A percentile compares a stretch with the other conserved stretches of the same genome.
These are phyloP conservation scores for Drymonia ruficornis DNA, from an alignment of 2,888 invertebrate species.

Conservation along the genomic window DNA sequence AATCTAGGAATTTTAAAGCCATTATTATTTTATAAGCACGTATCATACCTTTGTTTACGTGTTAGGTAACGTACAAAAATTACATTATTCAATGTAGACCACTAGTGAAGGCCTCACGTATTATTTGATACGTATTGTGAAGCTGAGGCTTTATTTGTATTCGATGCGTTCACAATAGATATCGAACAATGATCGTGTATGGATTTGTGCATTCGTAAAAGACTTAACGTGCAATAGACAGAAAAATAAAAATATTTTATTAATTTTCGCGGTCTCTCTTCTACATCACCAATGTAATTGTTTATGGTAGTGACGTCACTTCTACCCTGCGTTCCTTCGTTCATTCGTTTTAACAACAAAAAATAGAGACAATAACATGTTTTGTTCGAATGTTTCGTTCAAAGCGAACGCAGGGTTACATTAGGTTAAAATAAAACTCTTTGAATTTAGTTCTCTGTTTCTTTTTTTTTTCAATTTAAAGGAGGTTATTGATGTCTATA, in stretches of 20 bases:
- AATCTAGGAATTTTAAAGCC: neutral
- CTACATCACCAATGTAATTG: too few relatives aligned
- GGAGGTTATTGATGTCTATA: too few relatives aligned
- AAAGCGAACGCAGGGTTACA: too few relatives aligned
- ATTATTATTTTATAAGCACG: constrained; percentile 17
- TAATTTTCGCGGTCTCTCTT: too few relatives aligned
- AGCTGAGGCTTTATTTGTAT: constrained; percentile 30
- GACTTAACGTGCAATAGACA: neutral
- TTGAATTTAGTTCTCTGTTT: too few relatives aligned
- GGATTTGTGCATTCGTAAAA: neutral
- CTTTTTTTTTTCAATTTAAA: too few relatives aligned
- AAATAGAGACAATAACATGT: too few relatives aligned
- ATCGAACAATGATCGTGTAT: constrained; percentile 30
- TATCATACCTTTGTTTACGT: constrained; percentile 35
- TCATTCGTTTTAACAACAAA: too few relatives aligned
- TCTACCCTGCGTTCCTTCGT: too few relatives aligned
- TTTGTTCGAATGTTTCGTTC: too few relatives aligned
- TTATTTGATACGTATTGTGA: constrained; percentile 20
- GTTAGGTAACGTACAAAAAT: constrained; percentile 40
- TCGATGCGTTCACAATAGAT: constrained; percentile 22
- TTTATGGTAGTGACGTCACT: too few relatives aligned
- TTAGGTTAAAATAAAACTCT: too few relatives aligned
- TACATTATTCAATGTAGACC: constrained; percentile 46
- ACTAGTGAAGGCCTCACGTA: constrained; percentile 44
- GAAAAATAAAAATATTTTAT: neutral